phyloP scores from a whole-genome alignment of 2,113 vertebrate species.

The Clarias gariepinus region DNA sequence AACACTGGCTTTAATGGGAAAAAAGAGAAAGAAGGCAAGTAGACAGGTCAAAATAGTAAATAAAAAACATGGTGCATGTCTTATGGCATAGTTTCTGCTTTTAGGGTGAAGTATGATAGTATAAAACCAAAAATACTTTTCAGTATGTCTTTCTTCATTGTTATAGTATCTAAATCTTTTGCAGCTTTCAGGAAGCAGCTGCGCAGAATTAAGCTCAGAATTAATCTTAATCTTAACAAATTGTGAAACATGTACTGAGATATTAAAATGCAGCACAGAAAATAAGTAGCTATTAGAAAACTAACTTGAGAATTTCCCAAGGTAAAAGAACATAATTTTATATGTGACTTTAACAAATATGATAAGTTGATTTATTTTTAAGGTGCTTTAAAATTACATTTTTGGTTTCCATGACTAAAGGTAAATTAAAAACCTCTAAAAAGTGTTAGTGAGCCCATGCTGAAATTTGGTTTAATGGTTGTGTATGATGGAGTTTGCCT shows the following conservation, averaged over 20 bases:
- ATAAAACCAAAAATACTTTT: background rate
- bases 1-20: slow-evolving; percentile 44
- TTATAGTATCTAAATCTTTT: background rate
- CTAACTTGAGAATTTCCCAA: background rate
- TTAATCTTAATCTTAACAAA: background rate
- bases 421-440: background rate
- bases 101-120: background rate
- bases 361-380: background rate
- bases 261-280: background rate
- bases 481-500: background rate
- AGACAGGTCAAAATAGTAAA: slow-evolving; percentile 20
- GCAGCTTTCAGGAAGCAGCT: background rate
- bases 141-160: background rate
- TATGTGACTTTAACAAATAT: background rate
- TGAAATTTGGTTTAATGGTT: background rate
- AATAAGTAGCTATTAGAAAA: background rate
- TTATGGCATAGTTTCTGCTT: background rate
- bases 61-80: slow-evolving; percentile 20
- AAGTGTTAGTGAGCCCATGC: background rate
- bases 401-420: background rate
- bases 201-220: background rate
- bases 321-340: background rate
- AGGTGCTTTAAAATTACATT: background rate
- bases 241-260: background rate
- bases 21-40: slow-evolving; percentile 24